phyloP scores from a whole-genome alignment of 2,888 invertebrate species.

The Eledona agricola region DNA sequence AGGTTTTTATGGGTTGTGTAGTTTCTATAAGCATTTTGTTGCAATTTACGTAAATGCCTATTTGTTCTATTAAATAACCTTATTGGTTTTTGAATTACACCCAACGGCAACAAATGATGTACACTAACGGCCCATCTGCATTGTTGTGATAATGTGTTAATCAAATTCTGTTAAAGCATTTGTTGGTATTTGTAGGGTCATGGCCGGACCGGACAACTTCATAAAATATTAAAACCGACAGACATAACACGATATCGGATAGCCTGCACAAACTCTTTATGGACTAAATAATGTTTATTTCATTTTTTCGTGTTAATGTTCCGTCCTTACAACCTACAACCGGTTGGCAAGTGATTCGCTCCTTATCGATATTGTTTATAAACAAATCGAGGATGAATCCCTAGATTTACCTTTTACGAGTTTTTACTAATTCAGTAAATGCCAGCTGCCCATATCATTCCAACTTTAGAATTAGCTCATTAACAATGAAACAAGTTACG shows the following conservation, averaged over 20 bases:
- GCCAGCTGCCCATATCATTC: conserved; percentile 17
- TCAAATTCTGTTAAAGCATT: conserved; percentile 27
- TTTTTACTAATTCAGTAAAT: conserved; percentile 23
- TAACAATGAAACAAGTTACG: conserved; percentile 26
- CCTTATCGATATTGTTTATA: neutral
- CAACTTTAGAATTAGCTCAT: conserved; percentile 25
- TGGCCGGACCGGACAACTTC: conserved; percentile 21
- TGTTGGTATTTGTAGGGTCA: conserved; percentile 24
- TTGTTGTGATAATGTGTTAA: conserved; percentile 28
- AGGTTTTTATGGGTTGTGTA: too few relatives aligned
- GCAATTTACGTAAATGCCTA: neutral
- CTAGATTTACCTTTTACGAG: conserved; percentile 6
- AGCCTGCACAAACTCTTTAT: conserved; percentile 10
- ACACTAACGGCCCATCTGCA: conserved; percentile 7
- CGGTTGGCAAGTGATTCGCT: neutral
- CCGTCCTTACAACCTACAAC: neutral
- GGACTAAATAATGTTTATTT: conserved; percentile 12
- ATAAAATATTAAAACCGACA: conserved; percentile 29
- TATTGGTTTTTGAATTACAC: too few relatives aligned
- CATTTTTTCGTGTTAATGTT: conserved; percentile 3
- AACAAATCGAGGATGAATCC: conserved; percentile 12
- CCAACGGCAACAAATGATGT: conserved; percentile 14
- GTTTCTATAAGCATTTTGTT: too few relatives aligned
- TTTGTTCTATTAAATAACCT: conserved; percentile 1
- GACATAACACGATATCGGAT: conserved; percentile 28